These are phyloP conservation scores for Phocides pigmalion DNA, from an alignment of 1,140 invertebrate species.

Conservation along the genomic window DNA sequence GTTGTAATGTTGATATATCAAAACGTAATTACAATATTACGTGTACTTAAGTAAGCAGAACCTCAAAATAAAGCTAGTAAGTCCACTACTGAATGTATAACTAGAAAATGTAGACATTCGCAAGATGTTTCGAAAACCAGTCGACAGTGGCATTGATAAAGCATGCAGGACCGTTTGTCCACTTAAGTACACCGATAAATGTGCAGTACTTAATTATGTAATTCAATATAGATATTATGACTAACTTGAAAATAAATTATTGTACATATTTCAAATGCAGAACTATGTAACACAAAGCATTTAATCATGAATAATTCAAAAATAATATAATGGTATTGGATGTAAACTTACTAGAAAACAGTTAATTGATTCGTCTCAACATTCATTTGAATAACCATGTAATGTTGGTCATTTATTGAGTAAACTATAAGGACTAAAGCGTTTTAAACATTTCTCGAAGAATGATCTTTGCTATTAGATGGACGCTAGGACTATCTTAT, in stretches of 20 bases:
- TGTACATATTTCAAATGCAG: conserved; percentile 17
- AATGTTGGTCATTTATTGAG: background rate
- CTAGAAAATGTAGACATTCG: conserved; percentile 45
- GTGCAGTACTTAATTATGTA: conserved; percentile 40
- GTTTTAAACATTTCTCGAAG: background rate
- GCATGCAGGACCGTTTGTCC: conserved; percentile 37
- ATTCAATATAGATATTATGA: conserved; percentile 34
- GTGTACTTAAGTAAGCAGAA: too few species aligned
- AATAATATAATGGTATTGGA: background rate
- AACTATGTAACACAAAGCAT: background rate
- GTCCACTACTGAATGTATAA: conserved; percentile 1
- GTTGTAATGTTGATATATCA: too few species aligned
- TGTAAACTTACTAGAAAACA: background rate
- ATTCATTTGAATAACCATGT: background rate
- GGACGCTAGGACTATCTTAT: background rate
- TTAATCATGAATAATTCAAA: conserved; percentile 24
- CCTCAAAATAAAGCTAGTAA: background rate
- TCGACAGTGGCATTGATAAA: conserved; percentile 47
- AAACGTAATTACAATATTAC: too few species aligned
- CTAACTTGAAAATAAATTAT: conserved; percentile 24
- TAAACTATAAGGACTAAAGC: background rate
- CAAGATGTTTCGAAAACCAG: conserved; percentile 58
- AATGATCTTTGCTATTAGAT: background rate
- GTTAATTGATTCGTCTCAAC: background rate
- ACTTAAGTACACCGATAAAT: conserved; percentile 41